phyloP scores from a whole-genome alignment of 2,888 invertebrate species.

The Andricus quercusramuli region DNA sequence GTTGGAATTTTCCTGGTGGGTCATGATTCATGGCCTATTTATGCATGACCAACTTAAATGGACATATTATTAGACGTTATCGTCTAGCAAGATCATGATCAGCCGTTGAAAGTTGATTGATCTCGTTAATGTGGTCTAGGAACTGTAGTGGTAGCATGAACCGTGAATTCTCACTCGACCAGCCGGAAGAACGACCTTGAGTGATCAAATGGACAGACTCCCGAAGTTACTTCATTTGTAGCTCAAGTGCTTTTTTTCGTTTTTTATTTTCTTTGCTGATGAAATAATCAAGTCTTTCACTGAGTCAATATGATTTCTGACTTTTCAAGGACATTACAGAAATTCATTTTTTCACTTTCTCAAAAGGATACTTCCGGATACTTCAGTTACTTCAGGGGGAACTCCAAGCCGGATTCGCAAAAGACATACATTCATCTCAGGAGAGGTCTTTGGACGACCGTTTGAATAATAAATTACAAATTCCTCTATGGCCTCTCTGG shows the following conservation, averaged over 20 bases:
- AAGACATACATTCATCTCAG: too few species aligned
- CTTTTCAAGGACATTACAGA: too few species aligned
- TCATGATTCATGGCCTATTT: constrained; percentile 24
- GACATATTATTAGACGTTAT: constrained; percentile 23
- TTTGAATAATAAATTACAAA: too few species aligned
- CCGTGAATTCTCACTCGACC: neutral
- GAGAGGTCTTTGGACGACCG: too few species aligned
- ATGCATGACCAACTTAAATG: constrained; percentile 7
- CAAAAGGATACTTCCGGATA: too few species aligned
- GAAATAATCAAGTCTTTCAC: too few species aligned
- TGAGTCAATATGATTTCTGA: too few species aligned
- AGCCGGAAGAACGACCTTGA: neutral
- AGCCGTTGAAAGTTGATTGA: constrained; percentile 1
- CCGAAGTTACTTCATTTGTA: neutral
- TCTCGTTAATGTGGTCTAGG: neutral
- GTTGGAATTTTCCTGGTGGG: constrained; percentile 12
- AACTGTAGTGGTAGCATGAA: neutral
- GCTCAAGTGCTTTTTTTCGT: neutral
- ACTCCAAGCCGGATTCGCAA: too few species aligned
- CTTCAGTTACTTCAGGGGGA: too few species aligned
- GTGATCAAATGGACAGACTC: neutral
- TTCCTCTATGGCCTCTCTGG: too few species aligned
- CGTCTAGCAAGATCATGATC: constrained; percentile 17
- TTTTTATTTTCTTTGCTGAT: neutral
- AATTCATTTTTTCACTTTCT: too few species aligned